Evolutionary conservation across 1,140 invertebrate species (phyloP).

Genomic region (Drosophila sproati): DNA sequence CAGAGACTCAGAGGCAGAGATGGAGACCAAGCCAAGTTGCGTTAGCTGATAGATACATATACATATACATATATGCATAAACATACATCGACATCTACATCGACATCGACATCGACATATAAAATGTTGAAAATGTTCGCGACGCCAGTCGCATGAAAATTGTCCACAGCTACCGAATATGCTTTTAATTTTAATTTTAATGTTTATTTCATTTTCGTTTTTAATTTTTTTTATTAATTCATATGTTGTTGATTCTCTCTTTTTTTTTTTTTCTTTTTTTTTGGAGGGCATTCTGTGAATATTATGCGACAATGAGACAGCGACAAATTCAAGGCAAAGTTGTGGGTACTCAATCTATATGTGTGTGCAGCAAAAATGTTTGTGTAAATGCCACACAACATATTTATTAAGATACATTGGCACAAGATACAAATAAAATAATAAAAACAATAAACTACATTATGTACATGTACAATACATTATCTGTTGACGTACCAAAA

Average conservation of each 20-base stretch:
- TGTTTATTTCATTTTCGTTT: slow-evolving; percentile 32
- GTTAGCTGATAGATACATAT: neutral
- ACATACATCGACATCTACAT: neutral
- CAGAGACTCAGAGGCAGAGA: slow-evolving; percentile 6
- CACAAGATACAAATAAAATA: slow-evolving; percentile 17
- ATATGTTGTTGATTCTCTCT: slow-evolving; percentile 37
- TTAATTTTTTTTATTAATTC: slow-evolving; percentile 39
- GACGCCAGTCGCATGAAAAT: slow-evolving; percentile 71
- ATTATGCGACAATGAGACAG: slow-evolving; percentile 28
- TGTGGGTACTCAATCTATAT: slow-evolving; percentile 16
- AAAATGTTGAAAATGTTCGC: slow-evolving; percentile 37
- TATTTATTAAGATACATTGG: slow-evolving; percentile 53
- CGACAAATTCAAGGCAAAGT: slow-evolving; percentile 60
- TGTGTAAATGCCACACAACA: slow-evolving; percentile 41
- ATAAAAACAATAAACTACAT: slow-evolving; percentile 32
- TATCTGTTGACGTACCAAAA: slow-evolving; percentile 78
- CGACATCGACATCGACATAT: neutral
- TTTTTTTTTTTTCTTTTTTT: slow-evolving; percentile 49
- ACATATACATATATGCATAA: neutral
- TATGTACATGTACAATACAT: slow-evolving; percentile 64
- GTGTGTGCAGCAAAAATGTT: slow-evolving; percentile 4
- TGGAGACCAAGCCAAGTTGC: neutral
- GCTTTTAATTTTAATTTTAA: slow-evolving; percentile 46
- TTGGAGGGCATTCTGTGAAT: slow-evolving; percentile 53
- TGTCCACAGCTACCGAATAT: slow-evolving; percentile 41